Percentiles rank a stretch among this genome's conserved stretches.
phyloP scores from a whole-genome alignment of 2,797 vertebrate species.

The Sebastes nivosus region DNA sequence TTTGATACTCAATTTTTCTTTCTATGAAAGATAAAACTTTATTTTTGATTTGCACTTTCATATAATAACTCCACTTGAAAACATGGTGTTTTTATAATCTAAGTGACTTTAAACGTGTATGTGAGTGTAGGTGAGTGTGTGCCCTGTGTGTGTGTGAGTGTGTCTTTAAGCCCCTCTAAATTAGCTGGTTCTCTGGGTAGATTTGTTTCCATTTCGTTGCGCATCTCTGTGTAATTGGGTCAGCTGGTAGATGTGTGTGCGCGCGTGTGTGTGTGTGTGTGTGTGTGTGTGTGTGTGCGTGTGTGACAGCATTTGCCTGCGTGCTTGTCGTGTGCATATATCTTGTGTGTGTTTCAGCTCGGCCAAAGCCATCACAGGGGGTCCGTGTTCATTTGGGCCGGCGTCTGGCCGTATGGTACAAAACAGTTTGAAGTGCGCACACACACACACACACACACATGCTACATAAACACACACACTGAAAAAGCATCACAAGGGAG shows the following conservation, averaged over 20 bases:
- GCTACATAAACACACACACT: constrained; percentile 15
- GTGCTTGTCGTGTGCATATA: constrained; percentile 40
- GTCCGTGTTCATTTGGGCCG: constrained; percentile 86
- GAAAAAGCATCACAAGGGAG: constrained; percentile 57
- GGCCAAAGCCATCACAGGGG: constrained; percentile 85
- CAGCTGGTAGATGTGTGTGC: constrained; percentile 66
- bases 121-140: background rate
- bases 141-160: constrained; percentile 36
- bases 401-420: constrained; percentile 78
- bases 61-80: background rate
- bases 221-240: constrained; percentile 81
- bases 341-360: constrained; percentile 78
- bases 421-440: constrained; percentile 72
- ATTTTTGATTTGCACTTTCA: background rate
- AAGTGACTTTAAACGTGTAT: background rate
- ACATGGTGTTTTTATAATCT: background rate
- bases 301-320: constrained; percentile 48
- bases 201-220: constrained; percentile 81
- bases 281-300: constrained; percentile 37
- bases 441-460: constrained; percentile 1
- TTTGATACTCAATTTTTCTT: background rate
- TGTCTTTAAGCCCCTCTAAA: constrained; percentile 74
- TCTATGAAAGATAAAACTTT: background rate
- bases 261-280: constrained; percentile 7
- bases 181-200: constrained; percentile 77